Evolutionary conservation across 2,888 invertebrate species (phyloP).

Genomic region (Drosophila rellima): DNA sequence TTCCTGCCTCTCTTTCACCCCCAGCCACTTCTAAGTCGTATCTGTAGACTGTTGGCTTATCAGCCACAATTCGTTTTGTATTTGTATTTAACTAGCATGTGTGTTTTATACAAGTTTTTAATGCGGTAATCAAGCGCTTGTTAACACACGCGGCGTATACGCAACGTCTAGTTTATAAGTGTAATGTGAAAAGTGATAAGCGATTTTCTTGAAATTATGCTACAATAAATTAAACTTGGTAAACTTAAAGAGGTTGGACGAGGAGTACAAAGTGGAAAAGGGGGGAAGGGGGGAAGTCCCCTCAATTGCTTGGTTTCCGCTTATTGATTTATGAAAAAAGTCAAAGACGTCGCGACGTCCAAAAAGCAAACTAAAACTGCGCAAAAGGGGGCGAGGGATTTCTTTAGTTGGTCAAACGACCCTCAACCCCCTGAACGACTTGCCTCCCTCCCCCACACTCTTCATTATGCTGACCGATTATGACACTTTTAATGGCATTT

Average conservation of each 20-base stretch:
- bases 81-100: conserved; percentile 63
- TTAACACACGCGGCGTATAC: conserved; percentile 68
- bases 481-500: conserved; percentile 80
- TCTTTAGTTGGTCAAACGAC: conserved; percentile 13
- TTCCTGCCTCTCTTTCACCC: background rate
- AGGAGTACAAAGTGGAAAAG: background rate
- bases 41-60: conserved; percentile 49
- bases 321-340: conserved; percentile 70
- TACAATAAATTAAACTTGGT: conserved; percentile 60
- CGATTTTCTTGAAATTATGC: conserved; percentile 53
- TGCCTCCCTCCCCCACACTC: conserved; percentile 8
- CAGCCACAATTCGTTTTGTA: conserved; percentile 34
- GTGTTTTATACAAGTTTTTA: conserved; percentile 52
- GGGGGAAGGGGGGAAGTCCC: background rate
- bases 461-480: conserved; percentile 78
- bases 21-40: conserved; percentile 12
- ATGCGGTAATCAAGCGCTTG: conserved; percentile 76
- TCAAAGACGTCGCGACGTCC: conserved; percentile 16
- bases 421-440: background rate
- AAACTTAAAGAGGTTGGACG: background rate
- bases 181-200: conserved; percentile 51
- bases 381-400: conserved; percentile 13
- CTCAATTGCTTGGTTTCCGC: conserved; percentile 63
- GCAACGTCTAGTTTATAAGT: conserved; percentile 36
- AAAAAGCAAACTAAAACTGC: conserved; percentile 53